Conservation (phyloP, 2,888 invertebrate genomes). For the Caenorhabditis panamensis region DNA sequence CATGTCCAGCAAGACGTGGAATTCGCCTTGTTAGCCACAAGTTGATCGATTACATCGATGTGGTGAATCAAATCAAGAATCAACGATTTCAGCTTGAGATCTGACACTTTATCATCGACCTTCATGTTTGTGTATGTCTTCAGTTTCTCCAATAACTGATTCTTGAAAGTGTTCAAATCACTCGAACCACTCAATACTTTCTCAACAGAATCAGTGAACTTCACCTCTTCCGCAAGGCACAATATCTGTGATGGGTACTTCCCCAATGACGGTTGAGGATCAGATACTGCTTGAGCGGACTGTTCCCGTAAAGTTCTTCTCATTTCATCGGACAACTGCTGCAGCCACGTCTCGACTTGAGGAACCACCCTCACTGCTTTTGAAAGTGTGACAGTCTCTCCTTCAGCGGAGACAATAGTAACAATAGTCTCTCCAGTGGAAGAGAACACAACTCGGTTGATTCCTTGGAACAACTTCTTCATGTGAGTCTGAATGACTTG, state of each 20-base stretch:
- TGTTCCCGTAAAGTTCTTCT: conserved; percentile 87
- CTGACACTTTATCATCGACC: conserved; percentile 84
- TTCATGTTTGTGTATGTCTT: conserved; percentile 84
- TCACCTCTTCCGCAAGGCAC: conserved; percentile 89
- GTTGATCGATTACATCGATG: conserved; percentile 88
- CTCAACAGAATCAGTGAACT: conserved; percentile 91
- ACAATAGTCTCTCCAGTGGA: conserved; percentile 84
- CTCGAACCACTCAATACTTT: conserved; percentile 82
- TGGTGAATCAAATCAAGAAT: conserved; percentile 95
- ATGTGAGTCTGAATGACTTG: conserved; percentile 92
- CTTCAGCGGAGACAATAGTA: conserved; percentile 88
- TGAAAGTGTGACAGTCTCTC: conserved; percentile 84
- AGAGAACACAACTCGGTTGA: conserved; percentile 87
- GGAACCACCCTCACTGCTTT: conserved; percentile 87
- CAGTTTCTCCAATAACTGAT: conserved; percentile 82
- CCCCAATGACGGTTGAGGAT: conserved; percentile 84
- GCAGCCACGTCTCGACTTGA: conserved; percentile 88
- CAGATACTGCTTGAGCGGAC: conserved; percentile 85
- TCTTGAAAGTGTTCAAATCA: conserved; percentile 79
- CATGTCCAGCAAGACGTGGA: conserved; percentile 88
- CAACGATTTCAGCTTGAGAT: conserved; percentile 92
- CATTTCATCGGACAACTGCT: conserved; percentile 90
- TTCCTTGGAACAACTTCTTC: conserved; percentile 94
- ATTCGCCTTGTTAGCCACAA: conserved; percentile 85
- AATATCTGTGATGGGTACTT: conserved; percentile 89